Percentiles rank a stretch among this genome's conserved stretches.
Evolutionary conservation across 2,888 invertebrate species (phyloP).

Genomic region (Ditula angustiorana): DNA sequence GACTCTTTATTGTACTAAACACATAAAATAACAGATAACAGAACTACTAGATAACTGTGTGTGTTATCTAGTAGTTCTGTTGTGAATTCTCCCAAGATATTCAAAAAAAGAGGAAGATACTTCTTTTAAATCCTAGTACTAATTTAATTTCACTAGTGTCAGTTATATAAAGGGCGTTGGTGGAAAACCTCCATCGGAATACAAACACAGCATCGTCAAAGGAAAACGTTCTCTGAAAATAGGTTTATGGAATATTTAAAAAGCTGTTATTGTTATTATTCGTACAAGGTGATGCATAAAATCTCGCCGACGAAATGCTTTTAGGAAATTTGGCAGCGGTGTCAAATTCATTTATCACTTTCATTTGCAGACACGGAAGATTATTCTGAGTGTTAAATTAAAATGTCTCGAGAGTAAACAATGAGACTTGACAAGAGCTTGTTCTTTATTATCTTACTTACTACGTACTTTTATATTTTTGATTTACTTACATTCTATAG

Average conservation of each 20-base stretch:
- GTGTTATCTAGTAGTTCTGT: no score
- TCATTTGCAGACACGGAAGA: background rate
- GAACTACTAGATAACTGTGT: no score
- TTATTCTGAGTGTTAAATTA: background rate
- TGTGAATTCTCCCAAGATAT: no score
- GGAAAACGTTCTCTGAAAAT: background rate
- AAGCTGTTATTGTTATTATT: no score
- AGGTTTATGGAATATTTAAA: conserved; percentile 15
- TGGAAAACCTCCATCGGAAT: background rate
- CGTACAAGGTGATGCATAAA: conserved; percentile 1
- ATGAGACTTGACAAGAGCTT: background rate
- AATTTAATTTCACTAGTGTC: no score
- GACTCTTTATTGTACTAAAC: no score
- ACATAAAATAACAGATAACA: no score
- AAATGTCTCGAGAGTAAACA: background rate
- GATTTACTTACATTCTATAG: no score
- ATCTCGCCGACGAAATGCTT: background rate
- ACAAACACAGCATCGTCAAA: background rate
- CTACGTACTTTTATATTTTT: no score
- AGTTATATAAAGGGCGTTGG: background rate
- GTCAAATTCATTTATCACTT: background rate
- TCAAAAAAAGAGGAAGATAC: no score
- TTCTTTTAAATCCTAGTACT: no score
- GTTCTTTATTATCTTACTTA: background rate
- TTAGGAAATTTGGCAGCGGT: conserved; percentile 6